Evolutionary conservation across 2,113 vertebrate species (phyloP).

Genomic region (Oncorhynchus kisutch): DNA sequence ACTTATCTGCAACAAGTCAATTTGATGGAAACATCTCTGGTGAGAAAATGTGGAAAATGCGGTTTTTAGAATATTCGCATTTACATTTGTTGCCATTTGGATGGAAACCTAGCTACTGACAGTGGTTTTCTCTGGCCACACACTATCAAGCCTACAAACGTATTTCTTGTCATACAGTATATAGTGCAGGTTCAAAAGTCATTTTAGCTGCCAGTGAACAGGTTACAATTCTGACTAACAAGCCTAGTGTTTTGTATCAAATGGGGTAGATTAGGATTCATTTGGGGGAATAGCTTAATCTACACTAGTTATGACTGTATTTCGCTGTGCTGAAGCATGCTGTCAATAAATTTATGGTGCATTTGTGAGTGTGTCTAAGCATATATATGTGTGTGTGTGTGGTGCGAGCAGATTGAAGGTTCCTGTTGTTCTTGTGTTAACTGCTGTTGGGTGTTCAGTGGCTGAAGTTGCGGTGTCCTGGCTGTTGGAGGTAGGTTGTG

Average conservation of each 20-base stretch:
- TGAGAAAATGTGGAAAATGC: no score
- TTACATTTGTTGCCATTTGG: no score
- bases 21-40: no score
- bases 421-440: background rate
- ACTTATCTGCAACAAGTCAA: no score
- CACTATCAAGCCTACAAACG: slow-evolving; percentile 9
- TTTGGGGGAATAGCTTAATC: slow-evolving; percentile 8
- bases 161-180: background rate
- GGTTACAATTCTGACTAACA: background rate
- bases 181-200: slow-evolving; percentile 9
- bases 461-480: slow-evolving; percentile 82
- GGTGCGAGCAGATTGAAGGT: background rate
- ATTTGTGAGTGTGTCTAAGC: background rate
- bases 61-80: no score
- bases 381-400: background rate
- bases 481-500: slow-evolving; percentile 83
- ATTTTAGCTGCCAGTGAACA: slow-evolving; percentile 40
- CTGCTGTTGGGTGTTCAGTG: slow-evolving; percentile 70
- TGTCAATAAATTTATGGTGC: background rate
- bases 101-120: no score
- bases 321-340: background rate
- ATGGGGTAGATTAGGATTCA: background rate
- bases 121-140: slow-evolving; percentile 8
- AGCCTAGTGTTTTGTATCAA: slow-evolving; percentile 4
- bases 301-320: slow-evolving; percentile 8